phyloP scores from a whole-genome alignment of 2,888 invertebrate genomes.

The Ypsolopha scabrella region DNA sequence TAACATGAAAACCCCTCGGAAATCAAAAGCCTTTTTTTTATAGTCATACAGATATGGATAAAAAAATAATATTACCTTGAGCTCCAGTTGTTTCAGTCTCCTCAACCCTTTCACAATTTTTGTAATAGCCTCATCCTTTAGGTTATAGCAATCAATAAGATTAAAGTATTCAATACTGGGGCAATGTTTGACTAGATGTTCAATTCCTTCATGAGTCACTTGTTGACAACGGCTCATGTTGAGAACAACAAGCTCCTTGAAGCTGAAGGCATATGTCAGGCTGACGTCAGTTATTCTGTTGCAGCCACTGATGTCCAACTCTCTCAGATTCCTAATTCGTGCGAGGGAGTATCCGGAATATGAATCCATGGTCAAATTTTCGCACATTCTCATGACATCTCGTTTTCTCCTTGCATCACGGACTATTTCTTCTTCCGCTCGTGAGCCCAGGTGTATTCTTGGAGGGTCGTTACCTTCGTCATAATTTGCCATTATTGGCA shows the following conservation, averaged over 20 bases:
- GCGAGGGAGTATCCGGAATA: slow-evolving; percentile 65
- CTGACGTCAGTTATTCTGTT: slow-evolving; percentile 80
- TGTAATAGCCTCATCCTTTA: slow-evolving; percentile 72
- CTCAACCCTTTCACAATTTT: slow-evolving; percentile 43
- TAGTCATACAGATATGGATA: slow-evolving; percentile 5
- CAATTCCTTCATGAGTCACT: slow-evolving; percentile 75
- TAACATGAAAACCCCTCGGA: too few species aligned
- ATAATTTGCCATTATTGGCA: slow-evolving; percentile 40
- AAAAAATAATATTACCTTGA: slow-evolving; percentile 52
- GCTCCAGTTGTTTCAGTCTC: slow-evolving; percentile 68
- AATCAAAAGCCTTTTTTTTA: too few species aligned
- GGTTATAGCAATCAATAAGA: slow-evolving; percentile 75
- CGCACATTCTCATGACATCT: slow-evolving; percentile 73
- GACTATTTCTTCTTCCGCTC: slow-evolving; percentile 78
- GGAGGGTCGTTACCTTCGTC: slow-evolving; percentile 28
- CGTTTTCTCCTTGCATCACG: slow-evolving; percentile 74
- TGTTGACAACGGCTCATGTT: slow-evolving; percentile 78
- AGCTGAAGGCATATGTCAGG: slow-evolving; percentile 75
- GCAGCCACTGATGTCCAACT: slow-evolving; percentile 76
- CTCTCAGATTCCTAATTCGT: slow-evolving; percentile 62
- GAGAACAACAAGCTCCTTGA: slow-evolving; percentile 72
- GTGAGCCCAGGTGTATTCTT: slow-evolving; percentile 72
- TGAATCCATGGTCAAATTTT: slow-evolving; percentile 51
- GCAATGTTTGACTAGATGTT: slow-evolving; percentile 73
- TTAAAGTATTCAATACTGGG: slow-evolving; percentile 77